Conservation (phyloP, 2,888 invertebrate genomes). For the Melipona beecheii region DNA sequence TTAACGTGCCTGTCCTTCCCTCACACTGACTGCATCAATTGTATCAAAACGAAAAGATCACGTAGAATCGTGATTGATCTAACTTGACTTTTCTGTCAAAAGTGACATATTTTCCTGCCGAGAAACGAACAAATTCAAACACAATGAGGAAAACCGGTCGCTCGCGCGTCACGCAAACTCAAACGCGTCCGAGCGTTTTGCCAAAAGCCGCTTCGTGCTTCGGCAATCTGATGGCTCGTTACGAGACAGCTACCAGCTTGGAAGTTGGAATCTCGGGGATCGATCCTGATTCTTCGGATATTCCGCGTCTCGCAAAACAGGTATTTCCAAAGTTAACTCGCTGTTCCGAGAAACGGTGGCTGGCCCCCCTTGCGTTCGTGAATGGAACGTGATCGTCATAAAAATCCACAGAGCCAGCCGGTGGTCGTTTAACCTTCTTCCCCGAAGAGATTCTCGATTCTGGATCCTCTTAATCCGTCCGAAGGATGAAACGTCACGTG, state of each 20-base stretch:
- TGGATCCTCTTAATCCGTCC: conserved; percentile 43
- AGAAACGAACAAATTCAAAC: too few species aligned
- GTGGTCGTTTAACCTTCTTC: conserved; percentile 18
- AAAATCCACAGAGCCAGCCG: conserved; percentile 47
- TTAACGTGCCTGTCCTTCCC: too few species aligned
- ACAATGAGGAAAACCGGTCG: too few species aligned
- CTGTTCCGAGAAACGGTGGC: conserved; percentile 34
- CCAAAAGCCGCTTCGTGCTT: conserved; percentile 15
- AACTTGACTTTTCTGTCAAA: too few species aligned
- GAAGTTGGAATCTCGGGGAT: background rate
- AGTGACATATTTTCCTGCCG: too few species aligned
- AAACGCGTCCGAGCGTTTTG: background rate
- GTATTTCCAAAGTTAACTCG: conserved; percentile 48
- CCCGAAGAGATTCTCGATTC: conserved; percentile 1
- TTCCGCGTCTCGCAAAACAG: conserved; percentile 23
- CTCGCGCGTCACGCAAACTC: too few species aligned
- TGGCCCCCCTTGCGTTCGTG: conserved; percentile 46
- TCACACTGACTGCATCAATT: too few species aligned
- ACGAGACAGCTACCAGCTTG: background rate
- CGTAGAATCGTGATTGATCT: too few species aligned
- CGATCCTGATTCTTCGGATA: conserved; percentile 20
- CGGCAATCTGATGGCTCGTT: background rate
- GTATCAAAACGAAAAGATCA: too few species aligned
- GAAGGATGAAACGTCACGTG: conserved; percentile 35
- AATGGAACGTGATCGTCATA: conserved; percentile 69